Conservation (phyloP, 2,888 invertebrate genomes). For the Seira sanloemensis region DNA sequence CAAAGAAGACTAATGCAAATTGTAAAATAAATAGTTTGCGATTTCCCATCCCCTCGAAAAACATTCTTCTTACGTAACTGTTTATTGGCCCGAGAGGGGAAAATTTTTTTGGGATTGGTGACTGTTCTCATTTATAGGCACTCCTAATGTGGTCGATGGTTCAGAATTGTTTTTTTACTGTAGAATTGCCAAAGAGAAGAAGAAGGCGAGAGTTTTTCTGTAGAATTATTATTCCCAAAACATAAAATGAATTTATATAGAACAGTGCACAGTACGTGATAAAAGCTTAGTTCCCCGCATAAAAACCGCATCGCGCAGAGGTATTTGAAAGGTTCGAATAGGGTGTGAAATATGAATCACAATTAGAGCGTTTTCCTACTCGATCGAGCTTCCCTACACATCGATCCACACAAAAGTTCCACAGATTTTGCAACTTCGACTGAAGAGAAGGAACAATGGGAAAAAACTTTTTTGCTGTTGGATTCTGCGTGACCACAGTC, state of each 20-base stretch:
- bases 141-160: neutral
- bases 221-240: slow-evolving; percentile 1
- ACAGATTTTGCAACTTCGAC: neutral
- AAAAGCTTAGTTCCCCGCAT: neutral
- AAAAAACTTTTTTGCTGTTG: neutral
- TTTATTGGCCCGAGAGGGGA: neutral
- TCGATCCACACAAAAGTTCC: neutral
- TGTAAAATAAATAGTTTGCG: slow-evolving; percentile 1
- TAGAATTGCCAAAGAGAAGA: neutral
- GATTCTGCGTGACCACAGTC: slow-evolving; percentile 10
- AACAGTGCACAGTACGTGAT: neutral
- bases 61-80: neutral
- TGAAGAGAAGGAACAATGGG: neutral
- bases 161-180: neutral
- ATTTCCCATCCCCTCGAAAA: neutral
- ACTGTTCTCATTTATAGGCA: neutral
- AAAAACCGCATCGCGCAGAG: slow-evolving; percentile 4
- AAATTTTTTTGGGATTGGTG: neutral
- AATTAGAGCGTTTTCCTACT: neutral
- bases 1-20: no score
- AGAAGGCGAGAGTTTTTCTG: neutral
- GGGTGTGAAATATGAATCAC: slow-evolving; percentile 4
- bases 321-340: slow-evolving; percentile 4
- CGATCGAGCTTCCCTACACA: no score
- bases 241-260: slow-evolving; percentile 4